phyloP scores from a whole-genome alignment of 2,797 vertebrate genomes.

The Pampus argenteus region DNA sequence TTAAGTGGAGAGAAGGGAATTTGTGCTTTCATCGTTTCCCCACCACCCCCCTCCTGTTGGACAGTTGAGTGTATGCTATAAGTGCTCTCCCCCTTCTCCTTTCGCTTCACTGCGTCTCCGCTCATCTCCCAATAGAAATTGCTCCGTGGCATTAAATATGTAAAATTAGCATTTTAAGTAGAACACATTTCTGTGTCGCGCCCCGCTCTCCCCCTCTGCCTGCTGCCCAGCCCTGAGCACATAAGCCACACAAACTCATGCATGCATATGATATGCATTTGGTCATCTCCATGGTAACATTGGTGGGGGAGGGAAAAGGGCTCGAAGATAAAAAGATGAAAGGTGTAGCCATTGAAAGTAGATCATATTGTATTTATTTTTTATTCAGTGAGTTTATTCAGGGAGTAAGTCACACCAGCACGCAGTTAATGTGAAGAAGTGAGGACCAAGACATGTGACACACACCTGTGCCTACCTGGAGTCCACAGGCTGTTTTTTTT shows the following conservation, averaged over 20 bases:
- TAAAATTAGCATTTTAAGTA: conserved; percentile 88
- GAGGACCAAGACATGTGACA: conserved; percentile 6
- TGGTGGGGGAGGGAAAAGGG: conserved; percentile 57
- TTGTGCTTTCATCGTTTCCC: conserved; percentile 57
- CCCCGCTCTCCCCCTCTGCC: conserved; percentile 50
- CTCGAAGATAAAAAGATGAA: conserved; percentile 65
- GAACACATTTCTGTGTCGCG: conserved; percentile 82
- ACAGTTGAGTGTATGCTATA: conserved; percentile 70
- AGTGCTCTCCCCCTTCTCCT: conserved; percentile 70
- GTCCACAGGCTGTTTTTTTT: conserved; percentile 12
- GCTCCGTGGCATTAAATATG: conserved; percentile 86
- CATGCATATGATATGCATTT: conserved; percentile 92
- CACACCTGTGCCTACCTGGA: too few relatives aligned
- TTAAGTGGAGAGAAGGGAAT: conserved; percentile 80
- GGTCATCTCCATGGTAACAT: conserved; percentile 91
- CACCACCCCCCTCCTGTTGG: conserved; percentile 55
- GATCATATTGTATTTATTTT: conserved; percentile 75
- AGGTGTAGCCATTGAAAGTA: conserved; percentile 82
- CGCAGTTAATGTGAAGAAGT: conserved; percentile 55
- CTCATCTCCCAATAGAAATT: conserved; percentile 78
- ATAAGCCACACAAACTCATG: conserved; percentile 84
- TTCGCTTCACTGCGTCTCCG: conserved; percentile 59
- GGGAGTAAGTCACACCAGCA: conserved; percentile 70
- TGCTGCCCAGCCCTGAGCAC: conserved; percentile 74
- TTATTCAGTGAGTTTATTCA: conserved; percentile 82